Conservation (phyloP, 1,140 invertebrate genomes). For the Fragariocoptes setiger region DNA sequence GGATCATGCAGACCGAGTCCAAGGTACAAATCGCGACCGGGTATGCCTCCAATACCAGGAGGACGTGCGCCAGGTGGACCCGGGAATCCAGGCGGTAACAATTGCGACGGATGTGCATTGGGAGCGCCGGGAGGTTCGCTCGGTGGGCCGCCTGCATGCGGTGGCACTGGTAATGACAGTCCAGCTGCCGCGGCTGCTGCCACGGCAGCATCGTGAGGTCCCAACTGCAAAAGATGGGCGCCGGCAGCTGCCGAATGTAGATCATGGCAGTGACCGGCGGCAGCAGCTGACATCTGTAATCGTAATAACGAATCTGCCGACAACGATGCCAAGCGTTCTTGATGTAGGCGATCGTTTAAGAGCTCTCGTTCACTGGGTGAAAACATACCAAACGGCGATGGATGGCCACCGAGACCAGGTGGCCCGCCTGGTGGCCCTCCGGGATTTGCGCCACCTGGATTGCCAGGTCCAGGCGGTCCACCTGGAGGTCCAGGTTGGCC, state of each 20-base stretch:
- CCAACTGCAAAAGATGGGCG: neutral
- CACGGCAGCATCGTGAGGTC: neutral
- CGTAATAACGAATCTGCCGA: neutral
- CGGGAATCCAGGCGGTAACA: neutral
- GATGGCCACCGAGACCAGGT: too few species aligned
- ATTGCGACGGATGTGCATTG: too few species aligned
- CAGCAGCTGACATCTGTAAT: neutral
- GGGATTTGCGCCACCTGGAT: neutral
- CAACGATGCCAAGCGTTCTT: neutral
- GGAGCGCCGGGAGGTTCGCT: neutral
- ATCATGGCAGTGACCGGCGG: neutral
- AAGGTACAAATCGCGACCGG: neutral
- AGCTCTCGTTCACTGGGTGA: too few species aligned
- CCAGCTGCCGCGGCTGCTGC: neutral
- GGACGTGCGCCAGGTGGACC: too few species aligned
- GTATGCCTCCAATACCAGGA: neutral
- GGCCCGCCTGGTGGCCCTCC: neutral
- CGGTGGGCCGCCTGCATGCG: neutral
- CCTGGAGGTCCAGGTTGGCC: neutral
- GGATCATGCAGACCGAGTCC: neutral
- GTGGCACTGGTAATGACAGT: too few species aligned
- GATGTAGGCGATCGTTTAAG: neutral
- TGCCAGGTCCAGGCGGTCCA: neutral
- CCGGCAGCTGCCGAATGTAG: neutral
- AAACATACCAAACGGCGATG: too few species aligned